These are phyloP conservation scores for Radopholus similis DNA, from an alignment of 1,140 invertebrate species.

Conservation along the genomic window DNA sequence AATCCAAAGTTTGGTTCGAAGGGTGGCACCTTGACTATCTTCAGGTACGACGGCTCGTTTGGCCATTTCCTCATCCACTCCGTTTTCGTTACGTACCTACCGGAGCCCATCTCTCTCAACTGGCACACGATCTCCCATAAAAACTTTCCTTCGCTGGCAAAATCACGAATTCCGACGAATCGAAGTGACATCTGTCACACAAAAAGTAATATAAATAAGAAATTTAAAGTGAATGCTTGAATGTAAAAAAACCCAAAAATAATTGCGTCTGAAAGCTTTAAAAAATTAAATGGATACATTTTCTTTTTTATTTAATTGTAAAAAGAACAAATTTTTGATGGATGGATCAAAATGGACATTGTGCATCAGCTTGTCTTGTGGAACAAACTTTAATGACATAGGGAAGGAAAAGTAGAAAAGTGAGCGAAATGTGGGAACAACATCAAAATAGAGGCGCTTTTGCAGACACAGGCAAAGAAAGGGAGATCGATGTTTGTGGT, in stretches of 20 bases:
- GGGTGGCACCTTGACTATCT: conserved; percentile 45
- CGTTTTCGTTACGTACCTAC: conserved; percentile 35
- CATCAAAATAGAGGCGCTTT: too few species aligned
- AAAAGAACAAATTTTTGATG: not conserved
- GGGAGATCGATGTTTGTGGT: too few species aligned
- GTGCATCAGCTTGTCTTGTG: too few species aligned
- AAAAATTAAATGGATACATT: not conserved
- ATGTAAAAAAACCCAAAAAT: not conserved
- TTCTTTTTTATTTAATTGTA: not conserved
- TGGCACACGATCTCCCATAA: conserved; percentile 57
- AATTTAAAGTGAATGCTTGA: not conserved
- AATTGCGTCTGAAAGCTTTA: not conserved
- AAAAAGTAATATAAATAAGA: not conserved
- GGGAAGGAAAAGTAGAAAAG: too few species aligned
- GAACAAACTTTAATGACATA: too few species aligned
- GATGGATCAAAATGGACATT: too few species aligned
- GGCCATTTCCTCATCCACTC: conserved; percentile 58
- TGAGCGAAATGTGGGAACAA: too few species aligned
- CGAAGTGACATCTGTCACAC: conserved; percentile 63
- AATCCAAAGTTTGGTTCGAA: not conserved
- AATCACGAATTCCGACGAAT: conserved; percentile 55
- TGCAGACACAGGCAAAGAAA: too few species aligned
- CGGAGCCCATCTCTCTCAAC: conserved; percentile 39
- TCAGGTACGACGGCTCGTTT: conserved; percentile 54
- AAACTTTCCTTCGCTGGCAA: conserved; percentile 53